A percentile compares a stretch with the other conserved stretches of the same genome.
These are phyloP conservation scores for Sepiola atlantica DNA, from an alignment of 2,888 invertebrate genomes.

Conservation along the genomic window DNA sequence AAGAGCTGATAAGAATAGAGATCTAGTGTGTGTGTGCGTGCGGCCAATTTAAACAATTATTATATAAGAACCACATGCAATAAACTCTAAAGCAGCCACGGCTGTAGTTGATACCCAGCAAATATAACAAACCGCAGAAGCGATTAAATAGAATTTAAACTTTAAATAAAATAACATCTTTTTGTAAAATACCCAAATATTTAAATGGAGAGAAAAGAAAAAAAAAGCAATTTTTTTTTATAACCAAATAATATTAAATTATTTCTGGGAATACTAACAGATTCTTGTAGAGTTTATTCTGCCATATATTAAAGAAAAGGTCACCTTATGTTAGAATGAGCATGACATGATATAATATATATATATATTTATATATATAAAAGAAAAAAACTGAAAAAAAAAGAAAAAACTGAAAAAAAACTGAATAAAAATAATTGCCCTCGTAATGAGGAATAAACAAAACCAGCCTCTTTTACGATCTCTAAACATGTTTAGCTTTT, in stretches of 20 bases:
- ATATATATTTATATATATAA: too few relatives aligned
- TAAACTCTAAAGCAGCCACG: background rate
- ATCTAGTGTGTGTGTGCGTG: background rate
- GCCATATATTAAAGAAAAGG: background rate
- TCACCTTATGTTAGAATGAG: background rate
- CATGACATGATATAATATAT: background rate
- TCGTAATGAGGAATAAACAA: background rate
- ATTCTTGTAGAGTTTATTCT: background rate
- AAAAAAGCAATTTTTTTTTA: background rate
- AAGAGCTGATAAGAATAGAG: constrained; percentile 2
- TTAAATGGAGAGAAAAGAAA: background rate
- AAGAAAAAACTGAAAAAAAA: background rate
- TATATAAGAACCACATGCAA: background rate
- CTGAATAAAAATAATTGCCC: background rate
- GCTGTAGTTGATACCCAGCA: background rate
- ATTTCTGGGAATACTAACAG: background rate
- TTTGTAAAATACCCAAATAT: background rate
- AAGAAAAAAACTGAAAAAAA: background rate
- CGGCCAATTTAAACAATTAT: background rate
- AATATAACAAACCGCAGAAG: background rate
- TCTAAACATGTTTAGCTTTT: background rate
- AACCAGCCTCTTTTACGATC: background rate
- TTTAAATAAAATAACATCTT: background rate
- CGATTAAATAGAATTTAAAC: background rate
- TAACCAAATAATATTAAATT: background rate